These are phyloP conservation scores for Diogma glabrata DNA, from an alignment of 2,888 invertebrate genomes.

Conservation along the genomic window DNA sequence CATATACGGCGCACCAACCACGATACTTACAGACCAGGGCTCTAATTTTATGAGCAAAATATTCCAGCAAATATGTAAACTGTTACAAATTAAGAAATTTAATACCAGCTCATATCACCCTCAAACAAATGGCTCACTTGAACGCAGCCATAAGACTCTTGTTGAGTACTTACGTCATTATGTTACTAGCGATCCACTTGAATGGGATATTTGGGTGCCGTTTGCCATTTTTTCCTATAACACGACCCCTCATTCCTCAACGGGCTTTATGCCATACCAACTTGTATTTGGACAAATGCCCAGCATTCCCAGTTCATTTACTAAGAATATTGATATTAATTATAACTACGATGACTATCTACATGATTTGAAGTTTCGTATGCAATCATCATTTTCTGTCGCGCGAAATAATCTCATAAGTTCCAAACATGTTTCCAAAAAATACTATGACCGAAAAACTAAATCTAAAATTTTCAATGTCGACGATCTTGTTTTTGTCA, in stretches of 20 bases:
- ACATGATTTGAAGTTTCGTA: slow-evolving; percentile 21
- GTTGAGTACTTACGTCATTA: slow-evolving; percentile 25
- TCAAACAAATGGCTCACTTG: slow-evolving; percentile 25
- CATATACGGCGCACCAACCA: slow-evolving; percentile 8
- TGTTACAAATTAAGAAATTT: slow-evolving; percentile 25
- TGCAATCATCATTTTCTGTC: slow-evolving; percentile 20
- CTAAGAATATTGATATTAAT: slow-evolving; percentile 15
- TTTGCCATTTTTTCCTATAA: slow-evolving; percentile 28
- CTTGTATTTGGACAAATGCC: slow-evolving; percentile 28
- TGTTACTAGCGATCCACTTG: slow-evolving; percentile 20
- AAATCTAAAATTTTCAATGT: too few relatives aligned
- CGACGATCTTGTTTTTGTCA: too few relatives aligned
- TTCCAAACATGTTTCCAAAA: slow-evolving; percentile 24
- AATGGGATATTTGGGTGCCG: slow-evolving; percentile 24
- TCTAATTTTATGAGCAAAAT: background rate
- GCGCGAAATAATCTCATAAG: slow-evolving; percentile 21
- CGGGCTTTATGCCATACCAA: slow-evolving; percentile 27
- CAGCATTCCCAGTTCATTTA: slow-evolving; percentile 22
- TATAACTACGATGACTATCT: slow-evolving; percentile 22
- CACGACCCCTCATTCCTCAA: slow-evolving; percentile 24
- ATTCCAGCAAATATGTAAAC: slow-evolving; percentile 12
- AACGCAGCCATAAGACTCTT: slow-evolving; percentile 24
- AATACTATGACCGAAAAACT: slow-evolving; percentile 18
- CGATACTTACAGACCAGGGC: background rate
- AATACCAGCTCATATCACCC: slow-evolving; percentile 25